Percentiles rank a stretch among this genome's conserved stretches.
These are phyloP conservation scores for Calonectris borealis DNA, from an alignment of 2,113 vertebrate genomes.

Conservation along the genomic window DNA sequence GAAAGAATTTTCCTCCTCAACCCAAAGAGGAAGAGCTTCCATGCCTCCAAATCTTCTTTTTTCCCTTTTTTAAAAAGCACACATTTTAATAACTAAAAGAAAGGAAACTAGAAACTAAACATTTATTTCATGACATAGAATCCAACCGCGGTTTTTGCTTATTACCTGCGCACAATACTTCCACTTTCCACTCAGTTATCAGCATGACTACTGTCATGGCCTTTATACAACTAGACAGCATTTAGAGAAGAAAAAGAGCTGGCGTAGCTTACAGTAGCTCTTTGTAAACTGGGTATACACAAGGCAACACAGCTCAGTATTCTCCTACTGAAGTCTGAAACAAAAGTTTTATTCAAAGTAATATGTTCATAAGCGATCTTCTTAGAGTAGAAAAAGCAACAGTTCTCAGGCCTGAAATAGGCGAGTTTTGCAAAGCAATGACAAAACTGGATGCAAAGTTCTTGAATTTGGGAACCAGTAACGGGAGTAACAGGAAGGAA, in stretches of 20 bases:
- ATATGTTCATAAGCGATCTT: background rate
- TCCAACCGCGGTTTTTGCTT: background rate
- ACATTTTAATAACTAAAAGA: background rate
- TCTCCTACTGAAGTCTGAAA: background rate
- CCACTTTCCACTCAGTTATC: background rate
- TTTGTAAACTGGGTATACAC: background rate
- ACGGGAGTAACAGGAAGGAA: background rate
- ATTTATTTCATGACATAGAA: background rate
- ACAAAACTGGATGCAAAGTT: background rate
- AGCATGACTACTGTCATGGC: background rate
- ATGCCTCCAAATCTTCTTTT: background rate
- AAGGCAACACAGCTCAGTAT: background rate
- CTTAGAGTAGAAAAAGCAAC: background rate
- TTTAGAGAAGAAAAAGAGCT: background rate
- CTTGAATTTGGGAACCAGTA: background rate
- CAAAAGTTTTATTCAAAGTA: background rate
- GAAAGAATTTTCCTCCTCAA: background rate
- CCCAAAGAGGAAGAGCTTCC: background rate
- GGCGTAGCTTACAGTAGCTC: background rate
- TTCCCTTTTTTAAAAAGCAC: background rate
- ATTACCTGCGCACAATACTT: background rate
- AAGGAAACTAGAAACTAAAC: background rate
- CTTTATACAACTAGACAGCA: background rate
- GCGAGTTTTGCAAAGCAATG: background rate
- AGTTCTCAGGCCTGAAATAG: background rate